Conservation (phyloP, 2,888 invertebrate genomes). For the Papilio gigon region DNA sequence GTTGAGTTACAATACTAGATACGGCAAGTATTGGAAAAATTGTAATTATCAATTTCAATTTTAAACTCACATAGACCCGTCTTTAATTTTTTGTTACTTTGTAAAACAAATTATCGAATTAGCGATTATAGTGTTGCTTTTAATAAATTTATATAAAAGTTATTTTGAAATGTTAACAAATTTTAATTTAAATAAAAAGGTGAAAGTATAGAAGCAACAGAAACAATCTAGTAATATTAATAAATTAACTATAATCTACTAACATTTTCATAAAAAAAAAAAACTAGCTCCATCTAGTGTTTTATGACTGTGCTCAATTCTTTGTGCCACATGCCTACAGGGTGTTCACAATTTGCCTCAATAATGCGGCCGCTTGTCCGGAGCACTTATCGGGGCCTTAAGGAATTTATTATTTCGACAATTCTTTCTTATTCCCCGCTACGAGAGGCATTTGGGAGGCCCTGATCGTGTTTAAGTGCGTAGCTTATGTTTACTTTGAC, state of each 20-base stretch:
- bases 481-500: constrained; percentile 35
- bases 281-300: constrained; percentile 42
- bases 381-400: constrained; percentile 63
- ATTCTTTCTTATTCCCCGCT: constrained; percentile 46
- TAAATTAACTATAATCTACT: no score
- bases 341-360: constrained; percentile 72
- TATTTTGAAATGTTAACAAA: no score
- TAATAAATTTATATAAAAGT: no score
- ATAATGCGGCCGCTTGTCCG: constrained; percentile 66
- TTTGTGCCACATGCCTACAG: constrained; percentile 51
- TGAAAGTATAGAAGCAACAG: no score
- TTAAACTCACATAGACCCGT: no score
- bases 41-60: no score
- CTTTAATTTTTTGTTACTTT: no score
- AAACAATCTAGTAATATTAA: no score
- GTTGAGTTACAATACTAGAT: constrained; percentile 48
- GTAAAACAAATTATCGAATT: no score
- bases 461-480: constrained; percentile 39
- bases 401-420: constrained; percentile 62
- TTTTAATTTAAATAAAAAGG: no score
- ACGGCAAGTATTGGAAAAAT: constrained; percentile 13
- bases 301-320: constrained; percentile 44
- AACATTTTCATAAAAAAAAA: no score
- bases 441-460: constrained; percentile 41
- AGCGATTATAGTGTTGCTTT: no score